Evolutionary conservation across 2,888 invertebrate species (phyloP), one percentile per base, ranked within the genome.

Genomic region (Erebia aethiops): DNA sequence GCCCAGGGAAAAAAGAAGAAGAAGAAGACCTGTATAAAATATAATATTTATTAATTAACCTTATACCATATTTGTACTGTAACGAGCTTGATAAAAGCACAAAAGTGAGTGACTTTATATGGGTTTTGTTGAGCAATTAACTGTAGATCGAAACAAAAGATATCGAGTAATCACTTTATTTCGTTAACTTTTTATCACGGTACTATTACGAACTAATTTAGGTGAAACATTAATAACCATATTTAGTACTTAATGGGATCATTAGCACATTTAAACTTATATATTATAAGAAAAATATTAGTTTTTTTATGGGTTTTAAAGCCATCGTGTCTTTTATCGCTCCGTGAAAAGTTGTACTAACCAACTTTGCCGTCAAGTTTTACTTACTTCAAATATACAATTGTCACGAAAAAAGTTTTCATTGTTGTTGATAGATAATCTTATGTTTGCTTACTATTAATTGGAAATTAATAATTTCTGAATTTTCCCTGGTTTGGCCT

Each of bases 51-150:
- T 26, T 21, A 56, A n/a, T n/a, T 21, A 21, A 26, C 26, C 26
- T 26, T 26, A 26, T 35, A 11, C 58, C 41, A 60, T 41, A 41
- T 60, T 43, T 43, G 18, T 14, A 1, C n/a, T 69, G 21, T 4
- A 5, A 54, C 61, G 57, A 57, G 63, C 16, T 63, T 63, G 21
- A 62, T n/a, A n/a, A n/a, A n/a, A n/a, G n/a, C n/a, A n/a, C 54
- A 68, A 62, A 41, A 68, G 43, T 41, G 14, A 14, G 62, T 41
- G 43, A 60, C 9, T 16, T 43, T 58, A 46, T 62, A 41, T 66
- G 58, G 66, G 10, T 67, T 67, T 58, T 46, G 21, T 16, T 18
- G 54, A 56, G 56, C 64, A 52, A 64, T 64, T 52, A 64, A 64
- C 26, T 18, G 2, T 41, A 43, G 41, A 65, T 43, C 43, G 56